A percentile compares a stretch with the other conserved stretches of the same genome.
Conservation (phyloP, 2,113 vertebrate genomes). For the Paradoxurus hermaphroditus region DNA sequence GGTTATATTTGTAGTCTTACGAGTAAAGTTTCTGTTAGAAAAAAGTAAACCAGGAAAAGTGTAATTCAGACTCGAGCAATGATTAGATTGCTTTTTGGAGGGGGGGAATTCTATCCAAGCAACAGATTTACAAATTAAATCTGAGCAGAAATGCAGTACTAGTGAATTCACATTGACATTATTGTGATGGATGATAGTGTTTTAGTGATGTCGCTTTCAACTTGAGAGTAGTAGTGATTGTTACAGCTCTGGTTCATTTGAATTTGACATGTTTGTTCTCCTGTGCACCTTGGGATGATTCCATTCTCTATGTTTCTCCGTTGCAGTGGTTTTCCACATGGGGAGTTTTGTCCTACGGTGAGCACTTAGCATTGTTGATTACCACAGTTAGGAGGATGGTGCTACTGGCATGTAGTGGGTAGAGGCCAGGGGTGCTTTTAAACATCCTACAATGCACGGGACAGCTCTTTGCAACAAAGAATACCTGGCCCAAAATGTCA, state of each 20-base stretch:
- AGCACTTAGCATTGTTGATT: neutral
- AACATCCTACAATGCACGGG: neutral
- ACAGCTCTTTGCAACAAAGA: neutral
- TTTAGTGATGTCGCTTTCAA: neutral
- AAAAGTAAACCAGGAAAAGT: neutral
- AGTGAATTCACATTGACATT: neutral
- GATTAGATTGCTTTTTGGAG: neutral
- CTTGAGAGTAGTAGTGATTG: neutral
- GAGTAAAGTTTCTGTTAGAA: neutral
- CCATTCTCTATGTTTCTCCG: neutral
- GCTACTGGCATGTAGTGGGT: neutral
- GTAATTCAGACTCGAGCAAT: neutral
- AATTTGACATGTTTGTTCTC: constrained; percentile 8
- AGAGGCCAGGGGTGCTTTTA: neutral
- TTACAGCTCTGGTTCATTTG: neutral
- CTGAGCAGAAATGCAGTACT: neutral
- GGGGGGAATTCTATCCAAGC: neutral
- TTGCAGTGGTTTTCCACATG: neutral
- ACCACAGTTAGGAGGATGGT: neutral
- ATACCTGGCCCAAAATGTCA: neutral
- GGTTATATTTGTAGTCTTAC: neutral
- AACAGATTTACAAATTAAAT: constrained; percentile 34
- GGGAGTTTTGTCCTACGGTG: neutral
- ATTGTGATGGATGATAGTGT: neutral
- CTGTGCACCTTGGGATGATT: neutral